Percentiles rank a stretch among this genome's conserved stretches.
Evolutionary conservation across 2,888 invertebrate genomes (phyloP).

Genomic region (Baronia brevicornis): DNA sequence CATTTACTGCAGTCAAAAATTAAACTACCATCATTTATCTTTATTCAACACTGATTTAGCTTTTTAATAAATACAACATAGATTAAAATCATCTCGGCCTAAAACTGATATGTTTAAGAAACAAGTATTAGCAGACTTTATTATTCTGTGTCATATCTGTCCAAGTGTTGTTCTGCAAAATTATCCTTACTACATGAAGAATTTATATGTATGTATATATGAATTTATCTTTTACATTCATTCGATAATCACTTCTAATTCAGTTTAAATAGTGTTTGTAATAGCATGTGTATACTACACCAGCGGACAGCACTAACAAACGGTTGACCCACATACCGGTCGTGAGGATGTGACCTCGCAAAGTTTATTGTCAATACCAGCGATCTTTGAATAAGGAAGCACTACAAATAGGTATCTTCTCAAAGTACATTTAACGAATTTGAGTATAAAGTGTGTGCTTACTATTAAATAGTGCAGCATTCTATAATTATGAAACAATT

Average conservation of each 20-base stretch:
- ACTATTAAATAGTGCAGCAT: too few relatives aligned
- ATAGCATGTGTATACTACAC: conserved; percentile 24
- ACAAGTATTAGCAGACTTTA: too few relatives aligned
- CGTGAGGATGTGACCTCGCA: conserved; percentile 51
- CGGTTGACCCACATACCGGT: conserved; percentile 62
- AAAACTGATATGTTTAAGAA: too few relatives aligned
- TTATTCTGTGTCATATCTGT: conserved; percentile 16
- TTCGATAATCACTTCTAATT: conserved; percentile 11
- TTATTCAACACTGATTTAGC: too few relatives aligned
- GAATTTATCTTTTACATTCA: conserved; percentile 12
- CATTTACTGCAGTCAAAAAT: too few relatives aligned
- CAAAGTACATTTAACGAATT: background rate
- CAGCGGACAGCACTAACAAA: conserved; percentile 30
- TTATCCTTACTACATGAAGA: conserved; percentile 17
- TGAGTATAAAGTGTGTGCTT: too few relatives aligned
- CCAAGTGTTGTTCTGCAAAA: conserved; percentile 20
- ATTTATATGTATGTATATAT: conserved; percentile 11
- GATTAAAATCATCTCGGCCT: too few relatives aligned
- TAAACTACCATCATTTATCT: too few relatives aligned
- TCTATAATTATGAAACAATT: too few relatives aligned
- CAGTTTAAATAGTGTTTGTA: conserved; percentile 12
- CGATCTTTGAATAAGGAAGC: conserved; percentile 26
- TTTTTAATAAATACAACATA: too few relatives aligned
- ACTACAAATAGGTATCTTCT: background rate
- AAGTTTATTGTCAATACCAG: conserved; percentile 56